Percentiles rank a stretch among this genome's conserved stretches.
These are phyloP conservation scores for Eristalis arbustorum DNA, from an alignment of 2,888 invertebrate species.

Conservation along the genomic window DNA sequence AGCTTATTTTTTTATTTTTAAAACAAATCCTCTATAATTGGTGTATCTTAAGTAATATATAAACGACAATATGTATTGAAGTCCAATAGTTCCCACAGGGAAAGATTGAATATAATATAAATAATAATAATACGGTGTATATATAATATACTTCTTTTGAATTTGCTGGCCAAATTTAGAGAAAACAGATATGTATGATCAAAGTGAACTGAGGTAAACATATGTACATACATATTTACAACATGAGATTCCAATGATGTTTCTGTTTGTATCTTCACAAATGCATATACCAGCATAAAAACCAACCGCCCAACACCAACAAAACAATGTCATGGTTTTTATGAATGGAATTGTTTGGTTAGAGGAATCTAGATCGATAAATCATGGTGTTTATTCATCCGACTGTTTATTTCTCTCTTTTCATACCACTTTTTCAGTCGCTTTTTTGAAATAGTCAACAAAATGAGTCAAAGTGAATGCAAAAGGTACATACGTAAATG, in stretches of 20 bases:
- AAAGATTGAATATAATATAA: too few species aligned
- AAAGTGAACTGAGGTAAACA: not conserved
- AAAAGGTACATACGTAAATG: not conserved
- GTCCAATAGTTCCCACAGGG: too few species aligned
- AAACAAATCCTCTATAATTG: too few species aligned
- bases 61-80: too few species aligned
- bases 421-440: slow-evolving; percentile 32
- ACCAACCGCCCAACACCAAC: slow-evolving; percentile 67
- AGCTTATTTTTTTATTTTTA: too few species aligned
- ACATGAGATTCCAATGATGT: slow-evolving; percentile 9
- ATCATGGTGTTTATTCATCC: slow-evolving; percentile 74
- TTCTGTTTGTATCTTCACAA: slow-evolving; percentile 30
- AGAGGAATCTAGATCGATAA: slow-evolving; percentile 79
- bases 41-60: too few species aligned
- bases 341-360: slow-evolving; percentile 79
- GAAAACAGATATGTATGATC: not conserved
- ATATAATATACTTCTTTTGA: too few species aligned
- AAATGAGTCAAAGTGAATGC: slow-evolving; percentile 40
- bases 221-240: slow-evolving; percentile 23
- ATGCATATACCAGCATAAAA: slow-evolving; percentile 37
- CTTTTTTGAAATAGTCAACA: slow-evolving; percentile 42
- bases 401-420: slow-evolving; percentile 48
- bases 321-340: slow-evolving; percentile 79
- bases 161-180: too few species aligned
- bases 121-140: too few species aligned